phyloP scores from a whole-genome alignment of 2,797 vertebrate genomes.

The Hemibagrus guttatus region DNA sequence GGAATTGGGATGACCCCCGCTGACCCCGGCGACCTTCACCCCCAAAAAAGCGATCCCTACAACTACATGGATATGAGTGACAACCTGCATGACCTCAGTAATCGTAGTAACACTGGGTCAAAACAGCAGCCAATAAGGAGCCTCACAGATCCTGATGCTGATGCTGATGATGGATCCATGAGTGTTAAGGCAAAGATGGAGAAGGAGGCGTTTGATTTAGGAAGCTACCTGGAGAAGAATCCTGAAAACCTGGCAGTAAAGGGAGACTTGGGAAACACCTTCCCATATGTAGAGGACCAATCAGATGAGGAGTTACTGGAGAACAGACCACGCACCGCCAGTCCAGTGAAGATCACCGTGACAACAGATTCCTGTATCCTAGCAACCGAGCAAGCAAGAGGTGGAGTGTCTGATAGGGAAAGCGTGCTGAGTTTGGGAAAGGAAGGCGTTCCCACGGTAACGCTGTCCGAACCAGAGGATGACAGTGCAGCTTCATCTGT shows the following conservation, averaged over 20 bases:
- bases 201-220: slow-evolving; percentile 56
- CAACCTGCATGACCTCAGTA: slow-evolving; percentile 45
- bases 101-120: slow-evolving; percentile 17
- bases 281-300: slow-evolving; percentile 82
- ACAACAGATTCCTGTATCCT: slow-evolving; percentile 74
- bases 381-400: slow-evolving; percentile 47
- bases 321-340: slow-evolving; percentile 71
- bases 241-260: slow-evolving; percentile 66
- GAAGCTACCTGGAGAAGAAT: slow-evolving; percentile 74
- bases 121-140: slow-evolving; percentile 39
- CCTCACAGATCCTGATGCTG: not conserved
- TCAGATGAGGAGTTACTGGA: slow-evolving; percentile 80
- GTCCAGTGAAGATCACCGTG: slow-evolving; percentile 88
- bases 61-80: slow-evolving; percentile 98
- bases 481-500: slow-evolving; percentile 89
- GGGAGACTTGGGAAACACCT: slow-evolving; percentile 73
- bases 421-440: slow-evolving; percentile 83
- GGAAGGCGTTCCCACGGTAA: slow-evolving; percentile 91
- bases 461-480: slow-evolving; percentile 94
- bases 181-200: slow-evolving; percentile 32
- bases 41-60: slow-evolving; percentile 88
- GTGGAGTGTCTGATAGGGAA: slow-evolving; percentile 72
- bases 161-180: slow-evolving; percentile 13
- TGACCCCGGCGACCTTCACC: slow-evolving; percentile 77
- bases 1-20: slow-evolving; percentile 87